These are phyloP conservation scores for Julus scandinavius DNA, from an alignment of 2,888 invertebrate species.

Conservation along the genomic window DNA sequence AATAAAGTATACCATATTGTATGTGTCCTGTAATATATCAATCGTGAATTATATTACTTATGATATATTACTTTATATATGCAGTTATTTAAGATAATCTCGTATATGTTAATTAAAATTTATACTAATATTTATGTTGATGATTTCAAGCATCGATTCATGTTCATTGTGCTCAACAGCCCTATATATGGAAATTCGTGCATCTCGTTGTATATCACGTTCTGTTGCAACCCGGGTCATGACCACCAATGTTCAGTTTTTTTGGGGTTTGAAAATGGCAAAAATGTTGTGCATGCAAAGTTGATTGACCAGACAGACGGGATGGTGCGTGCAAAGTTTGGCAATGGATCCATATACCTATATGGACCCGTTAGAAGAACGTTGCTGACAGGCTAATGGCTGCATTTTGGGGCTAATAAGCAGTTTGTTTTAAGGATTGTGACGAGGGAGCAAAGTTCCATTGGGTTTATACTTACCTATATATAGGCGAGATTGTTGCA, in stretches of 20 bases:
- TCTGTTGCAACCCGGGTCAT: background rate
- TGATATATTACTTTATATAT: too few relatives aligned
- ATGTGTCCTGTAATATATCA: too few relatives aligned
- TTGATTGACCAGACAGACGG: slow-evolving; percentile 25
- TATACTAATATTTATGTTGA: too few relatives aligned
- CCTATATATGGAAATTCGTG: background rate
- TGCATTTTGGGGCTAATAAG: slow-evolving; percentile 26
- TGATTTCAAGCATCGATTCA: too few relatives aligned
- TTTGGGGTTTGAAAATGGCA: background rate
- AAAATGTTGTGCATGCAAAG: background rate
- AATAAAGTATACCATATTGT: too few relatives aligned
- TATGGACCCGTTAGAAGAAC: background rate
- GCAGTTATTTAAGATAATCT: too few relatives aligned
- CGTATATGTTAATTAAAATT: too few relatives aligned
- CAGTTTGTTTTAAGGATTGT: background rate
- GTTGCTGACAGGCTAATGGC: slow-evolving; percentile 21
- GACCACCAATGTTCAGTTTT: background rate
- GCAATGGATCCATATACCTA: background rate
- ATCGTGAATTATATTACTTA: too few relatives aligned
- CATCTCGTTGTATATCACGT: background rate
- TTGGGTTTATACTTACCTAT: background rate
- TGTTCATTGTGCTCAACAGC: background rate
- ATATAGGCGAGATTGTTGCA: background rate
- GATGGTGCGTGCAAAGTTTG: slow-evolving; percentile 5
- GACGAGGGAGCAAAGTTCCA: background rate